Evolutionary conservation across 2,113 vertebrate species (phyloP).

Genomic region (Sylvilagus bachmani): DNA sequence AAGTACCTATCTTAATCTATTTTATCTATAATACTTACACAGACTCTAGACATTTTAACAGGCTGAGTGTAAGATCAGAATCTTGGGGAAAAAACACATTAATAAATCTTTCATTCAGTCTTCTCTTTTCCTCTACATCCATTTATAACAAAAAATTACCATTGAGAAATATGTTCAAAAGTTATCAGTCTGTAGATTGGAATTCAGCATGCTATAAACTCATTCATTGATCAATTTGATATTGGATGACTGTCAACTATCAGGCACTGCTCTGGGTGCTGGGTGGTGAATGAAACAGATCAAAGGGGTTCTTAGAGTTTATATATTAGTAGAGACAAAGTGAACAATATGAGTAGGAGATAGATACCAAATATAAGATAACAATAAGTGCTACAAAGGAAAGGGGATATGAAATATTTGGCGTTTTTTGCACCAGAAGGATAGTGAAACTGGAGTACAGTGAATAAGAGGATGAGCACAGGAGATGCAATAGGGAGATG

Average conservation of each 20-base stretch:
- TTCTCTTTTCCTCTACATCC: slow-evolving; percentile 1
- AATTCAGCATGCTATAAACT: not conserved
- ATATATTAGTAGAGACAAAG: not conserved
- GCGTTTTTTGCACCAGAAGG: too few relatives aligned
- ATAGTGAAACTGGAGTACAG: not conserved
- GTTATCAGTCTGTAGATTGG: not conserved
- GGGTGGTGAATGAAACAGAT: not conserved
- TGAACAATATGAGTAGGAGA: not conserved
- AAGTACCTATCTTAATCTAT: slow-evolving; percentile 65
- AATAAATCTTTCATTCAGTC: slow-evolving; percentile 61
- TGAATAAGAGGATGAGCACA: accelerated
- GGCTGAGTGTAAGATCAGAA: slow-evolving; percentile 33
- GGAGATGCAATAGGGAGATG: not conserved
- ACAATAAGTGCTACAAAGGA: not conserved
- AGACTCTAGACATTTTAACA: slow-evolving; percentile 72
- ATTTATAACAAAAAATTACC: slow-evolving; percentile 54
- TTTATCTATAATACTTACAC: slow-evolving; percentile 59
- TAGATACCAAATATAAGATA: not conserved
- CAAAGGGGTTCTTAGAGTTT: not conserved
- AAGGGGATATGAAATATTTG: too few relatives aligned
- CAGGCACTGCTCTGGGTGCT: not conserved
- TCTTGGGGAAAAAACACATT: slow-evolving; percentile 50
- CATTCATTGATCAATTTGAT: slow-evolving; percentile 24
- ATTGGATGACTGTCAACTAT: not conserved
- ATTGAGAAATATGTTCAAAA: slow-evolving; percentile 53